Percentiles rank a stretch among this genome's conserved stretches.
These are phyloP conservation scores for Rutpela maculata DNA, from an alignment of 2,888 invertebrate genomes.

Conservation along the genomic window DNA sequence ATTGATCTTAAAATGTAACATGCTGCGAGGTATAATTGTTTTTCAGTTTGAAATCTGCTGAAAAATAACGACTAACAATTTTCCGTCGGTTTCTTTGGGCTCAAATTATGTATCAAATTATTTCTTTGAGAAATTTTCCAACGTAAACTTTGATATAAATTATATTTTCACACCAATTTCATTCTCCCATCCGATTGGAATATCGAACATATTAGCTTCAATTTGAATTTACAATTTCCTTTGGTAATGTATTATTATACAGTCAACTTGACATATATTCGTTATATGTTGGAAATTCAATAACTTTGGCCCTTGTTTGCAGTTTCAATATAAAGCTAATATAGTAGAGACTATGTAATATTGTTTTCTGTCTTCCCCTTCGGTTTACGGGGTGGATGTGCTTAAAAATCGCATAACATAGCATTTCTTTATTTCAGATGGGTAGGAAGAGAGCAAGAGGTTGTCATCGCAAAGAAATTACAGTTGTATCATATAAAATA, in stretches of 20 bases:
- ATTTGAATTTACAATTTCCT: conserved; percentile 47
- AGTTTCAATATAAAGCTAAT: conserved; percentile 35
- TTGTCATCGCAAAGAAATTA: not conserved
- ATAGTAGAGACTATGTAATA: conserved; percentile 31
- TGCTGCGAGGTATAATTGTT: no score
- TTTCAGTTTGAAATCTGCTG: no score
- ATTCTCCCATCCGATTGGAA: conserved; percentile 30
- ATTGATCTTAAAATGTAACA: no score
- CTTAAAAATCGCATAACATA: not conserved
- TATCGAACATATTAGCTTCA: conserved; percentile 39
- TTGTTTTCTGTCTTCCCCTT: conserved; percentile 18
- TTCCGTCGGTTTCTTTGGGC: no score
- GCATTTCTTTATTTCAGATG: not conserved
- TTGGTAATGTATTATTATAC: conserved; percentile 37
- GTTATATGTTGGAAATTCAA: conserved; percentile 41
- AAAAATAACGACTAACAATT: no score
- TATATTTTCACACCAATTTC: conserved; percentile 39
- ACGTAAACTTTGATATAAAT: conserved; percentile 28
- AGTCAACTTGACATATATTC: conserved; percentile 43
- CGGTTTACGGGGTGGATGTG: conserved; percentile 14
- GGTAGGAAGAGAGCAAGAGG: not conserved
- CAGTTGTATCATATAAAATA: not conserved
- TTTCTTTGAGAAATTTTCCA: not conserved
- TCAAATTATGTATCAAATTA: not conserved
- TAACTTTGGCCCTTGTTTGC: conserved; percentile 40